Percentiles rank a stretch among this genome's conserved stretches.
These are phyloP conservation scores for Columba janthina DNA, from an alignment of 2,113 vertebrate species.

Conservation along the genomic window DNA sequence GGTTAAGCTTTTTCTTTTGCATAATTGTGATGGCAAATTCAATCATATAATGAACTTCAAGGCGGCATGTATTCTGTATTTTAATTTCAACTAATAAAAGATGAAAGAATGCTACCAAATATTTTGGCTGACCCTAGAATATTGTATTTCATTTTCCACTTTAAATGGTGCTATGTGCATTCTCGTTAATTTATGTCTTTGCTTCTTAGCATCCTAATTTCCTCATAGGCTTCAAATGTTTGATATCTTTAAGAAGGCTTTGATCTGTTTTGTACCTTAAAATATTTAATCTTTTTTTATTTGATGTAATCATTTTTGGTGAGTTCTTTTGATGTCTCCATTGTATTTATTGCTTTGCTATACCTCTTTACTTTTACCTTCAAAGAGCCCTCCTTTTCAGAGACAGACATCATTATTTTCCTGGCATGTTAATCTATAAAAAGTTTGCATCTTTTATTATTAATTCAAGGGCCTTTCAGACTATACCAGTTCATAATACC, in stretches of 20 bases:
- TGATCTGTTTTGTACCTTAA: not conserved
- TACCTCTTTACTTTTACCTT: conserved; percentile 5
- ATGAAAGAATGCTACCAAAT: not conserved
- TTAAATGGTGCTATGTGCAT: not conserved
- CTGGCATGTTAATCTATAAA: not conserved
- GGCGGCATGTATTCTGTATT: not conserved
- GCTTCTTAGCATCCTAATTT: not conserved
- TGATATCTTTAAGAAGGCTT: not conserved
- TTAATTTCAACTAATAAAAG: not conserved
- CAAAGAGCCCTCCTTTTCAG: not conserved
- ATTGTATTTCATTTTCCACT: not conserved
- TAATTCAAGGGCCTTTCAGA: not conserved
- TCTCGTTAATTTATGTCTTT: not conserved
- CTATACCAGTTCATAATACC: not conserved
- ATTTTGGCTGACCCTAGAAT: not conserved
- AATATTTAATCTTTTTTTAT: not conserved
- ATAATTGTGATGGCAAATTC: not conserved
- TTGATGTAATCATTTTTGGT: not conserved
- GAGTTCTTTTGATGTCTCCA: not conserved
- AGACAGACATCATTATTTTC: not conserved
- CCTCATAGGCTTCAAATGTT: not conserved
- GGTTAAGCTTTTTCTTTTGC: not conserved
- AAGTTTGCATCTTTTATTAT: not conserved
- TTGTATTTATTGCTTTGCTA: not conserved
- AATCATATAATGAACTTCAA: not conserved